Evolutionary conservation across 2,113 vertebrate genomes (phyloP), one percentile per base, ranked within the genome.

Genomic region (Reinhardtius hippoglossoides): DNA sequence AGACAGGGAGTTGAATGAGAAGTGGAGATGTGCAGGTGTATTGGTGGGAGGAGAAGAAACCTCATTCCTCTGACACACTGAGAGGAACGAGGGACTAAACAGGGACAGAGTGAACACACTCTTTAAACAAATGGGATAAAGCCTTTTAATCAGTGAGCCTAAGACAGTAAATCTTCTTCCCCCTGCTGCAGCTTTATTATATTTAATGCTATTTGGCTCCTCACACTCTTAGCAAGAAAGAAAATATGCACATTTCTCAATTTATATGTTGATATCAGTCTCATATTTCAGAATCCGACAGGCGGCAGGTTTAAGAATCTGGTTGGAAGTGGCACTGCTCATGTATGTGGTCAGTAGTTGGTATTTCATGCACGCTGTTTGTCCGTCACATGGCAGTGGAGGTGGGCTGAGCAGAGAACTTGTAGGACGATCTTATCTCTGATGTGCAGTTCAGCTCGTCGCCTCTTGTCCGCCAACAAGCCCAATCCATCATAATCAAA

Each of bases 301-400:
- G 23, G 55, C 13, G n/a, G 24, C 13, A 27, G 40, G 27, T 55
- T 12, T 10, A 73, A 8, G 35, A 37, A 37, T 1, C 35, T 37
- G 4, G 27, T 37, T 46, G 4, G 18, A 18, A 52, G 54, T 23
- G 24, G n/a, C 10, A 3, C 18, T 50, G 27, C 35, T 40, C 5
- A 14, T 69, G 59, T 23, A 12, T 62, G 58, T 26, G 69, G 24
- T 69, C 78, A 65, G 13, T 56, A 48, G 52, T 74, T 16, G 21
- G 70, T 24, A 24, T 84, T 65, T 79, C 62, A 21, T 62, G 10
- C 20, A 44, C 27, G 54, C 68, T 40, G 40, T 50, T 62, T 31
- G 26, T 44, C 48, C 2, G 57, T 87, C 87, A 84, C 80, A 85
- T 74, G 78, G 44, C 72, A 71, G 69, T 6, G 1, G 69, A 79